These are phyloP conservation scores for Hydrotaea cyrtoneurina DNA, from an alignment of 2,888 invertebrate genomes.

Conservation along the genomic window DNA sequence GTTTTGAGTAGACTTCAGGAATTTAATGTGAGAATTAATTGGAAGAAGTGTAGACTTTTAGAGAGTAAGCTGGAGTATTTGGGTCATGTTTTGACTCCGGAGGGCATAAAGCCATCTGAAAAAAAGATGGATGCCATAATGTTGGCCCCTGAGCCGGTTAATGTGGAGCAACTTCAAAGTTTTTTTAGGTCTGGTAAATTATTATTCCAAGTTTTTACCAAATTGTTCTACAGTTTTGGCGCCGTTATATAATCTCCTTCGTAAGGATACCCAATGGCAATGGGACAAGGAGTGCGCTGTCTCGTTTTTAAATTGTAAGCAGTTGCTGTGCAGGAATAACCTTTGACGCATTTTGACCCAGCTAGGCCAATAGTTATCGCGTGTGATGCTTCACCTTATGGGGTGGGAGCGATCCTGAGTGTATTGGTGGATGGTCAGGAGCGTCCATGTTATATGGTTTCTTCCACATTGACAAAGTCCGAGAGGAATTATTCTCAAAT, in stretches of 20 bases:
- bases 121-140: constrained; percentile 51
- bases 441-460: too few relatives aligned
- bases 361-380: too few relatives aligned
- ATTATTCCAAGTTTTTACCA: constrained; percentile 46
- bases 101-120: constrained; percentile 60
- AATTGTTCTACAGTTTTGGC: constrained; percentile 46
- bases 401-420: too few relatives aligned
- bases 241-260: constrained; percentile 46
- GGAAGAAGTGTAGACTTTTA: constrained; percentile 55
- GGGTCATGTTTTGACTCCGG: constrained; percentile 52
- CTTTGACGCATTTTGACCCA: too few relatives aligned
- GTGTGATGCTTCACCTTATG: too few relatives aligned
- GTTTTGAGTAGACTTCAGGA: constrained; percentile 45
- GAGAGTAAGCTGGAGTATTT: constrained; percentile 47
- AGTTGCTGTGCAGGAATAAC: too few relatives aligned
- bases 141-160: constrained; percentile 29
- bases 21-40: constrained; percentile 43
- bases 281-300: constrained; percentile 35
- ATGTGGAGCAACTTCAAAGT: constrained; percentile 43
- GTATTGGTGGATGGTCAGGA: too few relatives aligned
- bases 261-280: constrained; percentile 42
- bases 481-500: too few relatives aligned
- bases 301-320: constrained; percentile 40
- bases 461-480: too few relatives aligned
- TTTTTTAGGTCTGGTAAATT: constrained; percentile 52